phyloP scores from a whole-genome alignment of 37 sponge, comb jelly and placozoan genomes.

The Agelas oroides region DNA sequence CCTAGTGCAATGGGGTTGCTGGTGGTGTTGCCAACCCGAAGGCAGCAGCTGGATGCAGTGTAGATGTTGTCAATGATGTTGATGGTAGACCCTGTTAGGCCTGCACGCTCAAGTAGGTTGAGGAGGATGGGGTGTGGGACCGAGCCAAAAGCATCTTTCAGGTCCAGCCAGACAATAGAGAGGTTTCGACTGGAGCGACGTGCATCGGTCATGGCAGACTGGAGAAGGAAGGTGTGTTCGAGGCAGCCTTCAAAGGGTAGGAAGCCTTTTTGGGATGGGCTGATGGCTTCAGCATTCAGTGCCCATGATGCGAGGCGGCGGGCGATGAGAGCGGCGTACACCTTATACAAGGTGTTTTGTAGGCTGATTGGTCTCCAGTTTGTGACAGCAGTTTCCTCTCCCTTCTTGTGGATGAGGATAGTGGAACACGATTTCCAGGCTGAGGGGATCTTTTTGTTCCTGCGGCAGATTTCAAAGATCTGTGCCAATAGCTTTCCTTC shows the following conservation, averaged over 20 bases:
- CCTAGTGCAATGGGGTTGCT: background rate
- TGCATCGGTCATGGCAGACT: slow-evolving; percentile 22
- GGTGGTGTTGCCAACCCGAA: no score
- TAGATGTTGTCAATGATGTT: no score
- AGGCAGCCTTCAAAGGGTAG: slow-evolving; percentile 55
- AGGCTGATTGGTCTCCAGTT: slow-evolving; percentile 69
- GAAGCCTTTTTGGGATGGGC: slow-evolving; percentile 33
- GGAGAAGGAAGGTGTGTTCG: slow-evolving; percentile 51
- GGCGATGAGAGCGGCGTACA: slow-evolving; percentile 51
- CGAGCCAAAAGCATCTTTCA: slow-evolving; percentile 38
- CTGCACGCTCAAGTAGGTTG: no score
- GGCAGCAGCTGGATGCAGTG: no score
- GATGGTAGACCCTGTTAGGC: no score
- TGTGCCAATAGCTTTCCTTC: background rate
- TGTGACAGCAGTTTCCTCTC: background rate
- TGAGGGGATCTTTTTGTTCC: background rate
- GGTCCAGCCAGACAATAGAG: slow-evolving; percentile 43
- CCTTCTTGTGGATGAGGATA: slow-evolving; percentile 60
- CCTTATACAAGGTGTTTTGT: slow-evolving; percentile 57
- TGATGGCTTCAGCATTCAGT: background rate
- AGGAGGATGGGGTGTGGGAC: slow-evolving; percentile 27
- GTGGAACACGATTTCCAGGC: slow-evolving; percentile 50
- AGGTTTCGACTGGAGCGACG: slow-evolving; percentile 13
- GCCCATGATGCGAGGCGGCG: slow-evolving; percentile 47
- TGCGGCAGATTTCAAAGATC: slow-evolving; percentile 27